Conservation (phyloP, 2,113 vertebrate genomes). For the Hypanus sabinus region DNA sequence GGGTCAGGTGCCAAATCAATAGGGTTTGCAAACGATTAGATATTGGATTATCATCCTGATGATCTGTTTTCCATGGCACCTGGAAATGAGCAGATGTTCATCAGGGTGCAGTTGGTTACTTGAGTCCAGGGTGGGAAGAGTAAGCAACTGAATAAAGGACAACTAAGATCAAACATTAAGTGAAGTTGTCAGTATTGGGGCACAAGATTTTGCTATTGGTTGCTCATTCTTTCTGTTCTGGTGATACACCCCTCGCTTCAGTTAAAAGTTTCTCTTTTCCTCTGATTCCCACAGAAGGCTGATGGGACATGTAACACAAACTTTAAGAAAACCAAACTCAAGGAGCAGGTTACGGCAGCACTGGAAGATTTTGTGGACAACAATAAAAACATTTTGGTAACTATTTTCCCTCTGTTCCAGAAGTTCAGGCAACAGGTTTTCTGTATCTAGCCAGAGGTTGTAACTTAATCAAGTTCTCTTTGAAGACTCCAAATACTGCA, state of each 20-base stretch:
- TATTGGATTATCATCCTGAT: too few relatives aligned
- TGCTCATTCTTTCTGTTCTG: background rate
- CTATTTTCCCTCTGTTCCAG: constrained; percentile 38
- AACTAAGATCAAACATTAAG: background rate
- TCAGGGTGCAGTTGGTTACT: too few relatives aligned
- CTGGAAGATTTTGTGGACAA: constrained; percentile 70
- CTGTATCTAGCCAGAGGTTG: background rate
- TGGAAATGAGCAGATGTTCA: background rate
- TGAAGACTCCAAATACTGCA: background rate
- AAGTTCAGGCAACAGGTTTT: background rate
- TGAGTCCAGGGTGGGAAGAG: background rate
- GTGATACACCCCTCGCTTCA: background rate
- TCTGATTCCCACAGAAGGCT: constrained; percentile 58
- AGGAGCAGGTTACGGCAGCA: constrained; percentile 68
- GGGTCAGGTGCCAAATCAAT: too few relatives aligned
- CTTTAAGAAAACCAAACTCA: constrained; percentile 76
- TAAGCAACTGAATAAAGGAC: background rate
- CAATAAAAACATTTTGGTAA: constrained; percentile 65
- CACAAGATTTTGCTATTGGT: background rate
- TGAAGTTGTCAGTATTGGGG: background rate
- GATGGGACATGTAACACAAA: constrained; percentile 77
- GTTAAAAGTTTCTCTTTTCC: background rate
- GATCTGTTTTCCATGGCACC: background rate
- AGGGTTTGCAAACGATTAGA: background rate
- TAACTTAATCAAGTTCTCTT: background rate